Evolutionary conservation across 1,140 invertebrate species (phyloP), one percentile per base, ranked within the genome.

Genomic region (Brachionus koreanus): DNA sequence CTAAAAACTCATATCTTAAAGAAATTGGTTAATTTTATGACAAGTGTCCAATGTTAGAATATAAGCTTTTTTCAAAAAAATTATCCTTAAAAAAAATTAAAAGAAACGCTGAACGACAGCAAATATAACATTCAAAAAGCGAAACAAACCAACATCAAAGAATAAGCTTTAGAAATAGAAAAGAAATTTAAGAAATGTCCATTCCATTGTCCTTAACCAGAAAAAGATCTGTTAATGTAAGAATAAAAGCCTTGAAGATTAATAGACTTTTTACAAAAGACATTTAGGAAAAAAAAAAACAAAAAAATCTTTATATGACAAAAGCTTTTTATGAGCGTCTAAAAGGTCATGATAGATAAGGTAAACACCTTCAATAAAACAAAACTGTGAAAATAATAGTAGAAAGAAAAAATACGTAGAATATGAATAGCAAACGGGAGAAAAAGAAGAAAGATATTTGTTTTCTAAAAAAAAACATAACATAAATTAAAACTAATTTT

Each of bases 331-430:
- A 57, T 57, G 16, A 57, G 49, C 49, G 3, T 3, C 3, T 57
- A 5, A 3, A 19, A 19, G 49, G 49, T 57, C 49, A 57, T 19
- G 16, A 57, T 57, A 65, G 33, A n/a, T 65, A 35, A 65, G 25
- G 33, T 65, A 65, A 65, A 65, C 61, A 33, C 61, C 61, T 65
- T 65, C 61, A 33, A 25, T 25, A 65, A 65, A 65, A 33, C n/a
- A 65, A 65, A 7, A 65, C 61, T 65, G 33, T 65, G 10, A 35
- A 33, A 1, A 65, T 33, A 65, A 29, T 7, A 13, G 33, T 10
- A 65, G 33, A 65, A 33, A 29, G 25, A 35, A 65, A 65, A 29
- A 57, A 33, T 33, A 65, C 33, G 33, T 29, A 65, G 25, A 65
- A 9, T 35, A 65, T 13, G 33, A 33, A 65, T 65, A 33, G 12